A percentile compares a stretch with the other conserved stretches of the same genome.
phyloP scores from a whole-genome alignment of 2,113 vertebrate species.

The Mobula birostris region DNA sequence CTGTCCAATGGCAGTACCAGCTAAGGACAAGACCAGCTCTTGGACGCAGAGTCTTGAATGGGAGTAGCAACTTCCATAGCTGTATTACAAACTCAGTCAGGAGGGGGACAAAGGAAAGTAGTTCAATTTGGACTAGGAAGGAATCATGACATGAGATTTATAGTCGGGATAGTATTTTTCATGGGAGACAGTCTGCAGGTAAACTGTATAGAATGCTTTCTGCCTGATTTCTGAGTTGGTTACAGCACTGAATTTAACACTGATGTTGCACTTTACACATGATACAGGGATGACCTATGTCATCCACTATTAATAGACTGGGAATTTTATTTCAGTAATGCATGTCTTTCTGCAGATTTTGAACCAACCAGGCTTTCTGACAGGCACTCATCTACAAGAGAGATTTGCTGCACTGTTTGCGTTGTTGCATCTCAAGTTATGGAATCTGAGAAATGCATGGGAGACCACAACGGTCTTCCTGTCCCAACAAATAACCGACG shows the following conservation, averaged over 20 bases:
- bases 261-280: neutral
- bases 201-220: neutral
- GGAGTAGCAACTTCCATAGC: neutral
- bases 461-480: neutral
- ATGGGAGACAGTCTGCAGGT: neutral
- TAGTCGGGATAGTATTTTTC: neutral
- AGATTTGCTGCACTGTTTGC: neutral
- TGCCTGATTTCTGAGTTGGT: neutral
- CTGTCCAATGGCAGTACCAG: neutral
- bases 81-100: neutral
- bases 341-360: constrained; percentile 3
- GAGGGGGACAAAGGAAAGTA: neutral
- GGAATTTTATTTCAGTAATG: neutral
- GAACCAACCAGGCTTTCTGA: neutral
- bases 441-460: neutral
- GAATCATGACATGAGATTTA: neutral
- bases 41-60: neutral
- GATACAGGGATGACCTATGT: neutral
- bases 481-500: neutral
- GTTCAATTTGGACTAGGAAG: neutral
- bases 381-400: neutral
- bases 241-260: neutral
- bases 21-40: neutral
- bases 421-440: neutral
- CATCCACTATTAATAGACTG: neutral